These are phyloP conservation scores for Cardiocondyla obscurior DNA, from an alignment of 1,140 invertebrate species.

Conservation along the genomic window DNA sequence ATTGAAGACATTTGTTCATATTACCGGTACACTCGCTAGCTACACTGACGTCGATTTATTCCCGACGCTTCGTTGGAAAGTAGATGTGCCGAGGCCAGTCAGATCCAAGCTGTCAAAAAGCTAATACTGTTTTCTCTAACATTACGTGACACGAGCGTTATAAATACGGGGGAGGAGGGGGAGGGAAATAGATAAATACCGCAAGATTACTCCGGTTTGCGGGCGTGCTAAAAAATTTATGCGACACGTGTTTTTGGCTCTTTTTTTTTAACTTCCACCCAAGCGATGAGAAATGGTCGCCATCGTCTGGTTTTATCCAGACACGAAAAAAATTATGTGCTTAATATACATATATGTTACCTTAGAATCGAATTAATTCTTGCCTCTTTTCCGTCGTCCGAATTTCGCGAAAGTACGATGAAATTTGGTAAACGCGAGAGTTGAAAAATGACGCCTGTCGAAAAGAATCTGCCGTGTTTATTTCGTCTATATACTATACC, in stretches of 20 bases:
- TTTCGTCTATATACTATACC: neutral
- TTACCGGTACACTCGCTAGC: neutral
- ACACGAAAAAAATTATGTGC: slow-evolving; percentile 34
- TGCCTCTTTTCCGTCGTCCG: too few species aligned
- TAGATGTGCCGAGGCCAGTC: slow-evolving; percentile 1
- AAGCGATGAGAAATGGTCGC: slow-evolving; percentile 31
- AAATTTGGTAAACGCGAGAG: slow-evolving; percentile 39
- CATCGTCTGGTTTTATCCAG: slow-evolving; percentile 6
- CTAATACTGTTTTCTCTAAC: neutral
- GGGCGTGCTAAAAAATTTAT: slow-evolving; percentile 45
- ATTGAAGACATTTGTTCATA: slow-evolving; percentile 42
- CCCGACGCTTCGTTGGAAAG: neutral
- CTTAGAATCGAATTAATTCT: too few species aligned
- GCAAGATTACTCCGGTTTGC: neutral
- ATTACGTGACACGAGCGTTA: slow-evolving; percentile 2
- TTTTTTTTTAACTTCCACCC: slow-evolving; percentile 30
- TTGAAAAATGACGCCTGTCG: slow-evolving; percentile 26
- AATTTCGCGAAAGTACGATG: neutral
- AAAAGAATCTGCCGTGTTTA: slow-evolving; percentile 15
- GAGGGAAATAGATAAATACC: slow-evolving; percentile 32
- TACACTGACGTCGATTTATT: slow-evolving; percentile 24
- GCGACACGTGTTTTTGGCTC: slow-evolving; percentile 36
- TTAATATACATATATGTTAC: too few species aligned
- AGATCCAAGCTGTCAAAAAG: slow-evolving; percentile 25
- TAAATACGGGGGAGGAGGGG: slow-evolving; percentile 40